Evolutionary conservation across 2,113 vertebrate genomes (phyloP), one percentile per base, ranked within the genome.

Genomic region (Calonectris borealis): DNA sequence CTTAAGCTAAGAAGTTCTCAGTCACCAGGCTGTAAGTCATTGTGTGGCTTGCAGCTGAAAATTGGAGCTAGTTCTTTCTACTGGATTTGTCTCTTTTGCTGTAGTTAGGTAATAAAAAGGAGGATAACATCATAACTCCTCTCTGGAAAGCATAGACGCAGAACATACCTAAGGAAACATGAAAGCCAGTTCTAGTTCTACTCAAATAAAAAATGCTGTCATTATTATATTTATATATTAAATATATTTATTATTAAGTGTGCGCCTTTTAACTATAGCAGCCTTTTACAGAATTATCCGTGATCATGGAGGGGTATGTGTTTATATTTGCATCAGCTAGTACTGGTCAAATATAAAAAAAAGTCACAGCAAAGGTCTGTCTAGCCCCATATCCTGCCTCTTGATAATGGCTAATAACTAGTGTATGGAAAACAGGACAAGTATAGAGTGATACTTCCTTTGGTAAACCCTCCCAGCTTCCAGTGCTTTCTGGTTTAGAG

Each of bases 331-430:
- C 78, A 54, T 72, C 66, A n/a, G 52, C 64, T 71, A 75, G 6
- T 48, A 26, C 48, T 71, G 36, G 31, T 79, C 34, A 88, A 72
- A 42, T 69, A 69, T 16, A 40, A 64, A 70, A 91, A 49, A 36
- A 34, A 94, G 62, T 92, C 83, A 65, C 66, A 83, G 85, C 75
- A 95, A 58, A 85, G 62, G 27, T 65, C 93, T 80, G 90, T 90
- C 78, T 94, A 76, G 92, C 58, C 49, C 78, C 87, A 90, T 80
- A 96, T 96, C 96, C 93, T 96, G 92, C 96, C 71, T 92, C 85
- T 94, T 94, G 87, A 90, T 93, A 95, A 58, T 62, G 87, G 82
- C 75, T 80, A 93, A 91, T 79, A 91, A 73, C 90, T 93, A 90
- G 90, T 91, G 54, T 88, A 93, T 88, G 62, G 92, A 95, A 97